Percentiles rank a stretch among this genome's conserved stretches.
These are phyloP conservation scores for Drosophila sordidula DNA, from an alignment of 2,888 invertebrate genomes.

Conservation along the genomic window DNA sequence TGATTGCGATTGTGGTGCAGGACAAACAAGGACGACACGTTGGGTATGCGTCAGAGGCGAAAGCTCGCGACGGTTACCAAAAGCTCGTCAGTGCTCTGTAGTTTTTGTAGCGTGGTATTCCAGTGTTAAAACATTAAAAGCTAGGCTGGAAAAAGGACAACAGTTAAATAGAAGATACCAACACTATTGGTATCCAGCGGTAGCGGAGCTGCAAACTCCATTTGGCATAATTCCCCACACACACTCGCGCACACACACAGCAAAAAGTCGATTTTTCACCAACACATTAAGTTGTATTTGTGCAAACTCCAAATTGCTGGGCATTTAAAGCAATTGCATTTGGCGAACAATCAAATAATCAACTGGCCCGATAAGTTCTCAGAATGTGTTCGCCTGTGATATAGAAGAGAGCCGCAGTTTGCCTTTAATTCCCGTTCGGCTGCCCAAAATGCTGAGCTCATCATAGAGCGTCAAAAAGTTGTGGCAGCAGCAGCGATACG, in stretches of 20 bases:
- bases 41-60: conserved; percentile 29
- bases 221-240: conserved; percentile 74
- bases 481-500: conserved; percentile 15
- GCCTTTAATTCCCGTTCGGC: conserved; percentile 14
- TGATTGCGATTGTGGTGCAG: conserved; percentile 48
- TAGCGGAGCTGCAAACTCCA: conserved; percentile 60
- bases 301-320: conserved; percentile 66
- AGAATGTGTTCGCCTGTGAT: conserved; percentile 33
- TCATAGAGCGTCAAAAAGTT: conserved; percentile 55
- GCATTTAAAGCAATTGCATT: conserved; percentile 41
- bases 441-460: conserved; percentile 75
- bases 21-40: conserved; percentile 57
- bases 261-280: conserved; percentile 80
- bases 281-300: conserved; percentile 73
- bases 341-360: conserved; percentile 5
- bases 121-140: conserved; percentile 77
- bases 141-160: conserved; percentile 78
- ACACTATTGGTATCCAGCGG: conserved; percentile 79
- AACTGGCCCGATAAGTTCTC: conserved; percentile 11
- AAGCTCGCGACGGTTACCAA: conserved; percentile 42
- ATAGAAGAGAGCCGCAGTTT: conserved; percentile 21
- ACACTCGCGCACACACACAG: conserved; percentile 24
- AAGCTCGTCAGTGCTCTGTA: conserved; percentile 30
- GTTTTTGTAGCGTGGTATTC: conserved; percentile 45
- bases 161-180: conserved; percentile 78